Evolutionary conservation across 2,888 invertebrate genomes (phyloP), one percentile per base, ranked within the genome.

Genomic region (Trypoxylon attenuatum): DNA sequence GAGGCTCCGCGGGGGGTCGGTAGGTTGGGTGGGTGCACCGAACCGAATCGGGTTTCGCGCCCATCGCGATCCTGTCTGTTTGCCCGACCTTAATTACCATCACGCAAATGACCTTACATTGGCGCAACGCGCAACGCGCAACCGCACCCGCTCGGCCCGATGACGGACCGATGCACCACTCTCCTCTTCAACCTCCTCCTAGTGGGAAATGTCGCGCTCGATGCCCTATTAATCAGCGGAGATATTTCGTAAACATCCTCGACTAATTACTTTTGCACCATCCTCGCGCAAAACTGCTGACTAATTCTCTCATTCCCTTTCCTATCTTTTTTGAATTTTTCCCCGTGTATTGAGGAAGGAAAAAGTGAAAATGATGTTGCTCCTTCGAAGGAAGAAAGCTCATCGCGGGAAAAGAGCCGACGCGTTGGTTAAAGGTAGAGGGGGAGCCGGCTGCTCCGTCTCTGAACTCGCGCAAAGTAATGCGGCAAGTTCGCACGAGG

Each of bases 81-180:
- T 59, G 56, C 54, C 25, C 60, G 55, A 76, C 64, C 62, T 76
- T 64, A 75, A 72, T 75, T 75, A 67, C 59, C 64, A 59, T 57
- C 33, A 60, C 52, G 69, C 58, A 53, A 64, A 71, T 50, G 49
- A 59, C 39, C 49, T 59, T 51, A 59, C 39, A 57, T 39, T 27
- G 51, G 47, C 46, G n/a, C n/a, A n/a, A n/a, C n/a, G n/a, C n/a
- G 54, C 23, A 54, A 43, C 21, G 25, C 39, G 57, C 33, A 25
- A 27, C 53, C 58, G 63, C 63, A 19, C 23, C 33, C 51, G 6
- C 33, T 18, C 2, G 22, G 10, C 13, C 61, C 29, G 67, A 61
- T 13, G 39, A 52, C 33, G 15, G 19, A 45, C 25, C 55, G 29
- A 52, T 47, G n/a, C n/a, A n/a, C n/a, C n/a, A n/a, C n/a, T n/a